Percentiles rank a stretch among this genome's conserved stretches.
These are phyloP conservation scores for Rhinopomastus cyanomelas DNA, from an alignment of 2,113 vertebrate species.

Conservation along the genomic window DNA sequence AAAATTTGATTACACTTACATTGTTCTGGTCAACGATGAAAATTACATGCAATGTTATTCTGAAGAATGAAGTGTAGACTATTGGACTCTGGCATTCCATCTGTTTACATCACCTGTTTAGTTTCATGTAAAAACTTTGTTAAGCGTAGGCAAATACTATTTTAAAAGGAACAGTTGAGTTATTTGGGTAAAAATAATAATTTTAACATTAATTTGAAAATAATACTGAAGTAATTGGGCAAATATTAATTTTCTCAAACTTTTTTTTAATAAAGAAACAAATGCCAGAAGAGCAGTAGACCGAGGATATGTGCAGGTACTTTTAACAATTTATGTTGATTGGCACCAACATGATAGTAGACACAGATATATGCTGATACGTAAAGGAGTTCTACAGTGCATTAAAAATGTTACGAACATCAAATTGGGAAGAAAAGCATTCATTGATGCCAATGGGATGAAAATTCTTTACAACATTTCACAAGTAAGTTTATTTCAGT, in stretches of 20 bases:
- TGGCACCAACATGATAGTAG: slow-evolving; percentile 95
- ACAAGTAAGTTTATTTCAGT: slow-evolving; percentile 78
- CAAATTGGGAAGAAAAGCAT: slow-evolving; percentile 93
- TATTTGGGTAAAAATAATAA: not conserved
- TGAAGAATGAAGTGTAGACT: not conserved
- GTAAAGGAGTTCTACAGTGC: slow-evolving; percentile 92
- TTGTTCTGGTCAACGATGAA: not conserved
- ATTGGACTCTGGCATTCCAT: not conserved
- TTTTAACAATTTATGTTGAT: slow-evolving; percentile 90
- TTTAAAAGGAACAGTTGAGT: not conserved
- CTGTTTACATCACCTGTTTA: not conserved
- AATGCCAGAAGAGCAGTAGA: slow-evolving; percentile 94
- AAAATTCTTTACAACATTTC: slow-evolving; percentile 93
- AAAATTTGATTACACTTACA: too few species aligned
- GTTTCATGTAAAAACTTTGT: not conserved
- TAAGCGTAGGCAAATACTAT: not conserved
- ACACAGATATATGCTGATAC: slow-evolving; percentile 91
- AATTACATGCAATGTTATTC: not conserved
- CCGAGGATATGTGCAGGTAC: slow-evolving; percentile 82
- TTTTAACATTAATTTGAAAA: not conserved
- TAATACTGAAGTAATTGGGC: not conserved
- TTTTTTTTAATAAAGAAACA: slow-evolving; percentile 82
- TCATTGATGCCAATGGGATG: slow-evolving; percentile 93
- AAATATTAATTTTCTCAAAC: slow-evolving; percentile 44
- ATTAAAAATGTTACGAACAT: slow-evolving; percentile 93